A percentile compares a stretch with the other conserved stretches of the same genome.
Evolutionary conservation across 2,113 vertebrate species (phyloP).

Genomic region (Phasianus colchicus): DNA sequence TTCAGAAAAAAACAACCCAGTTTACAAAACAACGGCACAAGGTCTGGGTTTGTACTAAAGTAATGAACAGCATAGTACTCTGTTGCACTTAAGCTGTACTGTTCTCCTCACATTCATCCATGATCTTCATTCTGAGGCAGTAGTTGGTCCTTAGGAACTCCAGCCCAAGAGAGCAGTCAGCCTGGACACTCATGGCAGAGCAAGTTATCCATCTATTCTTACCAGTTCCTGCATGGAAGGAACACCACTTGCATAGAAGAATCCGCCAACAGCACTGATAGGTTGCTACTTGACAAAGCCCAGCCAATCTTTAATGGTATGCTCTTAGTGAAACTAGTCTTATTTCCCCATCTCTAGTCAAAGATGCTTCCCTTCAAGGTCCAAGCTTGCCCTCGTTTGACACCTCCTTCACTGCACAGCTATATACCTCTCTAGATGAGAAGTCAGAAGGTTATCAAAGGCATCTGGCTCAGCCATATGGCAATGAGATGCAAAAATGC

Average conservation of each 20-base stretch:
- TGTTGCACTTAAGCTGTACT: neutral
- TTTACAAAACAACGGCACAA: neutral
- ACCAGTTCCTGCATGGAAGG: neutral
- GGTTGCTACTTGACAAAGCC: constrained; percentile 18
- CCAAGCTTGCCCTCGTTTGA: neutral
- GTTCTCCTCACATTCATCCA: neutral
- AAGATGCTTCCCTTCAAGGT: constrained; percentile 22
- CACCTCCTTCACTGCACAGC: constrained; percentile 9
- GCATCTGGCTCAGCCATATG: constrained; percentile 30
- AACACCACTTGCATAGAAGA: constrained; percentile 30
- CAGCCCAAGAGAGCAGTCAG: neutral
- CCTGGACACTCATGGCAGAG: neutral
- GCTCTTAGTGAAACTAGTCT: neutral
- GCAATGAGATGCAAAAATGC: constrained; percentile 19
- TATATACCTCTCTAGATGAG: neutral
- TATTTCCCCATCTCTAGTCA: constrained; percentile 15
- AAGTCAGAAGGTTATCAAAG: constrained; percentile 4
- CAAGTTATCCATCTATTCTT: constrained; percentile 11
- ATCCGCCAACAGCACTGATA: constrained; percentile 20
- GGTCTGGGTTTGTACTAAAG: neutral
- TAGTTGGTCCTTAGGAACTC: neutral
- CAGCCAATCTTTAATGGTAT: constrained; percentile 10
- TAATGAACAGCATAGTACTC: neutral
- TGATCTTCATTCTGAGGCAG: neutral
- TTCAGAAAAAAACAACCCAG: neutral